phyloP scores from a whole-genome alignment of 2,797 vertebrate species.

The Lagorchestes hirsutus region DNA sequence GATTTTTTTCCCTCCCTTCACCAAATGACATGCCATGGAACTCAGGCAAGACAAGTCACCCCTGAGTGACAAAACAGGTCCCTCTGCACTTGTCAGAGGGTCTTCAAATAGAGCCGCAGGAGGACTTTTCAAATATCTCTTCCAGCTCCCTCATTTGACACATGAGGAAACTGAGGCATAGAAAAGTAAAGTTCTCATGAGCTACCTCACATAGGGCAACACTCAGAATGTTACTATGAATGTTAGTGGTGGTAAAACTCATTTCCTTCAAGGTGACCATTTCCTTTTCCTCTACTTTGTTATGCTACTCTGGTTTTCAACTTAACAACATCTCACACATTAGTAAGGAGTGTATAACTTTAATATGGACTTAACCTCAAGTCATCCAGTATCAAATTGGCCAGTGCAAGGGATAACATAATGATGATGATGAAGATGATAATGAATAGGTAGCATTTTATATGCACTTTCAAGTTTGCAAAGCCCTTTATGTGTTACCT shows the following conservation, averaged over 20 bases:
- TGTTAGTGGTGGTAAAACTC: neutral
- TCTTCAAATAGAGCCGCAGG: neutral
- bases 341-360: neutral
- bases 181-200: neutral
- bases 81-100: neutral
- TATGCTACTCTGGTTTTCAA: neutral
- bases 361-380: neutral
- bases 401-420: neutral
- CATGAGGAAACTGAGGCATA: neutral
- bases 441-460: neutral
- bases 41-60: neutral
- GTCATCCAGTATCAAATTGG: neutral
- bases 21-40: neutral
- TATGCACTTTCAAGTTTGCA: neutral
- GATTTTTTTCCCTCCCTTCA: neutral
- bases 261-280: neutral
- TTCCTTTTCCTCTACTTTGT: neutral
- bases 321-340: neutral
- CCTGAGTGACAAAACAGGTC: neutral
- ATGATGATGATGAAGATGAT: neutral
- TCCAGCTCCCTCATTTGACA: neutral
- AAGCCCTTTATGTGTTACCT: neutral
- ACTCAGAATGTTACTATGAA: neutral
- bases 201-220: neutral
- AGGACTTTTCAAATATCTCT: neutral